Evolutionary conservation across 2,797 vertebrate genomes (phyloP).

Genomic region (Parambassis ranga): DNA sequence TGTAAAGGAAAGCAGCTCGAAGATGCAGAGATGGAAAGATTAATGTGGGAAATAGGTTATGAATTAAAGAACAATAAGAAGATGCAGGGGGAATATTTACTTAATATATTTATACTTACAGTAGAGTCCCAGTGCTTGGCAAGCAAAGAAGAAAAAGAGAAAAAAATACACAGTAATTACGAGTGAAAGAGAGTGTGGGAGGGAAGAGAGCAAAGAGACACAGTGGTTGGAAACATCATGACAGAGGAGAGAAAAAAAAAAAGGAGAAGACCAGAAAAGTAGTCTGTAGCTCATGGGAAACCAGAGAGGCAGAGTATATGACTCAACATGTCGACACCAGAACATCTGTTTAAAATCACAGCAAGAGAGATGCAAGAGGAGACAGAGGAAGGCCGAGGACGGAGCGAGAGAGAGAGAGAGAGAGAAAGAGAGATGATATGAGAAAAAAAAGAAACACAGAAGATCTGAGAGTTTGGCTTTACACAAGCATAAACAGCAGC

Average conservation of each 20-base stretch:
- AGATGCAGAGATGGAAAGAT: not conserved
- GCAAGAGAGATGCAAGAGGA: not conserved
- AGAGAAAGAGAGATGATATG: not conserved
- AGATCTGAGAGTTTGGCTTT: not conserved
- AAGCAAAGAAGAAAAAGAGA: constrained; percentile 52
- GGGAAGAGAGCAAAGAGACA: constrained; percentile 16
- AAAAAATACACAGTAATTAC: constrained; percentile 49
- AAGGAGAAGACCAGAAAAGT: constrained; percentile 30
- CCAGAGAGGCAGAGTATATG: constrained; percentile 39
- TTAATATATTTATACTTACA: constrained; percentile 68
- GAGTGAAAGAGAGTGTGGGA: constrained; percentile 13
- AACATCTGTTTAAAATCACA: constrained; percentile 63
- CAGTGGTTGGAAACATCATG: constrained; percentile 33
- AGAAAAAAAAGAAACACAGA: not conserved
- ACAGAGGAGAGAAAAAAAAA: constrained; percentile 11
- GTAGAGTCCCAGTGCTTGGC: constrained; percentile 75
- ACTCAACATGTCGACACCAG: constrained; percentile 51
- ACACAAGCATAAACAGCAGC: not conserved
- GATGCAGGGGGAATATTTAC: not conserved
- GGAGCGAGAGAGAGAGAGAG: not conserved
- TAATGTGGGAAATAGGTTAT: not conserved
- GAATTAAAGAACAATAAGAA: not conserved
- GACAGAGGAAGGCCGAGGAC: not conserved
- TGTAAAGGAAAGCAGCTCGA: not conserved
- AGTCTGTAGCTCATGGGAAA: constrained; percentile 50